These are phyloP conservation scores for Eulemur albifrons DNA, from an alignment of 2,797 vertebrate genomes.

Conservation along the genomic window DNA sequence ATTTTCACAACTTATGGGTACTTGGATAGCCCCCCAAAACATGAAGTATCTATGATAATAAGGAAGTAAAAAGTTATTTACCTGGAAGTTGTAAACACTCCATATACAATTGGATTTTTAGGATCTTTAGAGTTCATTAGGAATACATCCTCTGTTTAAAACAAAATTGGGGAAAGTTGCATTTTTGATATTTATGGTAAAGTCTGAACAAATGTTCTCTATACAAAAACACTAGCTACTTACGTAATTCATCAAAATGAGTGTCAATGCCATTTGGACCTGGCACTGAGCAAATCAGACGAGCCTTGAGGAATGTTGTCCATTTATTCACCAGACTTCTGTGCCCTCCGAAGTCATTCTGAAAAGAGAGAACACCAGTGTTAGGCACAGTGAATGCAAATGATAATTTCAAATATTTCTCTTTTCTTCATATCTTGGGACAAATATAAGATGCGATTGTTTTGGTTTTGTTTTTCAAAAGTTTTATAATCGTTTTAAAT, in stretches of 20 bases:
- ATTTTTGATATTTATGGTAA: constrained; percentile 26
- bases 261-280: constrained; percentile 98
- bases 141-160: constrained; percentile 90
- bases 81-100: constrained; percentile 98
- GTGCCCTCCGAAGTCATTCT: constrained; percentile 98
- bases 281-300: constrained; percentile 96
- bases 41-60: constrained; percentile 43
- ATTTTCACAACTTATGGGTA: constrained; percentile 37
- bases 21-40: constrained; percentile 42
- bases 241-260: constrained; percentile 98
- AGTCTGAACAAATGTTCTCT: background rate
- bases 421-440: background rate
- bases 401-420: background rate
- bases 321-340: constrained; percentile 99
- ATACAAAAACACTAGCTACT: constrained; percentile 80
- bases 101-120: constrained; percentile 96
- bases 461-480: background rate
- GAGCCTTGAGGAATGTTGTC: constrained; percentile 98
- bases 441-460: background rate
- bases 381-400: background rate
- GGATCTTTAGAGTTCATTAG: constrained; percentile 98
- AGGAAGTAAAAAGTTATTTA: constrained; percentile 80
- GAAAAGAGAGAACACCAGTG: constrained; percentile 54
- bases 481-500: background rate
- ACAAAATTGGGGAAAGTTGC: constrained; percentile 60